Base-by-base conservation (phyloP, 2,888 invertebrate species). In the Lasius platythorax region DNA sequence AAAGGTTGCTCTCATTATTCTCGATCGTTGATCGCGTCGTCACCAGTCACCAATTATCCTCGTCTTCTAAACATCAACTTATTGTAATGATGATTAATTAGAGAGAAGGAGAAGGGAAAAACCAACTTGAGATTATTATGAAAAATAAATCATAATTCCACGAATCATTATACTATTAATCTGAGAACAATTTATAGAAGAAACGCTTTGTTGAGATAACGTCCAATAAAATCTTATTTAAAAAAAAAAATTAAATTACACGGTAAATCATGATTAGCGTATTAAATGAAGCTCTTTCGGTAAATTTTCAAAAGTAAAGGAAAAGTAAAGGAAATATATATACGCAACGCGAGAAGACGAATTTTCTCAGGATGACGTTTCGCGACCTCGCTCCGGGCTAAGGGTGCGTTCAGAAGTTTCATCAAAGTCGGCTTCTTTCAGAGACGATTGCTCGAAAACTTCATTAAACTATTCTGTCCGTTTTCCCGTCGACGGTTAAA, bases 1-100 rank as follows among this genome's bases (percentile, higher is more conserved):
- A 79, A 67, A 75, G 37, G 66, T 74, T 82, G 58, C 40, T 64
- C 70, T 87, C 87, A 73, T 85, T 88, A 84, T 58, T 40, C 53
- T 23, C 37, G 56, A 40, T 68, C 56, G 63, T 73, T 50, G 50
- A n/a, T 37, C 68, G 40, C 30, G 28, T 79, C 8, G 79, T 70
- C 50, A 40, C 68, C 15, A 76, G 76, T 63, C 18, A 53, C 15
- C 82, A 58, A 66, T 82, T 79, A 73, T 79, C 61, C 9, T 37
- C 46, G 23, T 50, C 61, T 61, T 63, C 23, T 61, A 37, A 70
- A 73, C 23, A 58, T 58, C 30, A 23, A 61, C 40, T 43, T 40
- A 78, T 76, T 40, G 37, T 79, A 79, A 73, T 73, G 28, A 46
- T 72, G 79, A 79, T 79, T 73, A 61, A 73, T 72, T 37, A 61